Conservation (phyloP, 2,113 vertebrate genomes). For the Clarias magur region DNA sequence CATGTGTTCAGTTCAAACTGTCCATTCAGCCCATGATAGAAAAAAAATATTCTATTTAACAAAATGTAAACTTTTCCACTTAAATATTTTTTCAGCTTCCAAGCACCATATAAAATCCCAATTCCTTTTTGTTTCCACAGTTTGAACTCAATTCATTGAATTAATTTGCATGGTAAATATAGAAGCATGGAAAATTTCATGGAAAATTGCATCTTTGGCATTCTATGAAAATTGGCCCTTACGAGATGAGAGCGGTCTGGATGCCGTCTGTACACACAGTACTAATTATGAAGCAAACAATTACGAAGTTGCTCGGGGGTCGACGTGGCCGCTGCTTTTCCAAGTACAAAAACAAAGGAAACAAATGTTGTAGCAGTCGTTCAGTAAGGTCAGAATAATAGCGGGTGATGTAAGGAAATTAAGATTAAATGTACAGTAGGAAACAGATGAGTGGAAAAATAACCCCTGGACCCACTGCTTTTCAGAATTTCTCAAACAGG, state of each 20-base stretch:
- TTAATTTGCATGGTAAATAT: background rate
- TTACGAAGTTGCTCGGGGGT: background rate
- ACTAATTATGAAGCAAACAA: slow-evolving; percentile 29
- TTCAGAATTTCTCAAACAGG: background rate
- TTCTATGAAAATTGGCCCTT: background rate
- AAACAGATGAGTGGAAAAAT: slow-evolving; percentile 13
- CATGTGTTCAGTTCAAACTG: too few species aligned
- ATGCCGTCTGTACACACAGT: background rate
- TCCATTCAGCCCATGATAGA: too few species aligned
- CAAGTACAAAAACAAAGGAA: background rate
- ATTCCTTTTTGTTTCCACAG: background rate
- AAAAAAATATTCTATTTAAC: too few species aligned
- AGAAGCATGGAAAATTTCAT: background rate
- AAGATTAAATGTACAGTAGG: background rate
- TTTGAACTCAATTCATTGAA: slow-evolving; percentile 11
- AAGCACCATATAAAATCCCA: background rate
- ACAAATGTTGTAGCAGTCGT: background rate
- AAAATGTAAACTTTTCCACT: background rate
- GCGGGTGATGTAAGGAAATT: slow-evolving; percentile 21
- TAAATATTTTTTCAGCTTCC: background rate
- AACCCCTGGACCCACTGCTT: background rate
- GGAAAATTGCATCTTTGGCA: background rate
- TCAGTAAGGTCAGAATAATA: slow-evolving; percentile 17
- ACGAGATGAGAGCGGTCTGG: background rate
- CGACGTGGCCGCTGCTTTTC: background rate